phyloP scores from a whole-genome alignment of 2,888 invertebrate species.

The Leptinotarsa tumamoca region DNA sequence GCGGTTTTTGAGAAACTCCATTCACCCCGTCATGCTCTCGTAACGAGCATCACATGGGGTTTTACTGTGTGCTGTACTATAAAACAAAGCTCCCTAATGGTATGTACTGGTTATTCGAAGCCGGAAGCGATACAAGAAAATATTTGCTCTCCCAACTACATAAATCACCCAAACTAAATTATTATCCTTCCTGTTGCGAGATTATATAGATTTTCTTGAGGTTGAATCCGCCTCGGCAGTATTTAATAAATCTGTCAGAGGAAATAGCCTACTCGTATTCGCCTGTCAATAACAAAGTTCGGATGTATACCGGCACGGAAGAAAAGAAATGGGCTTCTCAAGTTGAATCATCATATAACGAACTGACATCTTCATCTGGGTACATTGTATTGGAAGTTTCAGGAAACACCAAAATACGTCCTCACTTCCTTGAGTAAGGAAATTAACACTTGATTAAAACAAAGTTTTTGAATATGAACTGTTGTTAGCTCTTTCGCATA shows the following conservation, averaged over 20 bases:
- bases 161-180: slow-evolving; percentile 20
- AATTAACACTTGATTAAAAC: too few relatives aligned
- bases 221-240: slow-evolving; percentile 5
- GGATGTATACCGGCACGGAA: neutral
- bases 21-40: neutral
- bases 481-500: too few relatives aligned
- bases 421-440: neutral
- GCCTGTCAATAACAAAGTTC: slow-evolving; percentile 25
- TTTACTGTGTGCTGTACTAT: neutral
- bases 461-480: too few relatives aligned
- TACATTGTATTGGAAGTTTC: neutral
- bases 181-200: slow-evolving; percentile 21
- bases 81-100: slow-evolving; percentile 10
- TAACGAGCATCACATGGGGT: neutral
- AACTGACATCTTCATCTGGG: neutral
- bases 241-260: slow-evolving; percentile 28
- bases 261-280: slow-evolving; percentile 7
- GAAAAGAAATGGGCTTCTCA: neutral
- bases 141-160: neutral
- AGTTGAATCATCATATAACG: neutral
- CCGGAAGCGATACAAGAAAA: slow-evolving; percentile 8
- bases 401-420: neutral
- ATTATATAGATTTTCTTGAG: slow-evolving; percentile 24
- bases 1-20: slow-evolving; percentile 5
- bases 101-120: slow-evolving; percentile 3